Percentiles rank a stretch among this genome's conserved stretches.
Conservation (phyloP, 2,888 invertebrate genomes). For the Mesochorus sp. region DNA sequence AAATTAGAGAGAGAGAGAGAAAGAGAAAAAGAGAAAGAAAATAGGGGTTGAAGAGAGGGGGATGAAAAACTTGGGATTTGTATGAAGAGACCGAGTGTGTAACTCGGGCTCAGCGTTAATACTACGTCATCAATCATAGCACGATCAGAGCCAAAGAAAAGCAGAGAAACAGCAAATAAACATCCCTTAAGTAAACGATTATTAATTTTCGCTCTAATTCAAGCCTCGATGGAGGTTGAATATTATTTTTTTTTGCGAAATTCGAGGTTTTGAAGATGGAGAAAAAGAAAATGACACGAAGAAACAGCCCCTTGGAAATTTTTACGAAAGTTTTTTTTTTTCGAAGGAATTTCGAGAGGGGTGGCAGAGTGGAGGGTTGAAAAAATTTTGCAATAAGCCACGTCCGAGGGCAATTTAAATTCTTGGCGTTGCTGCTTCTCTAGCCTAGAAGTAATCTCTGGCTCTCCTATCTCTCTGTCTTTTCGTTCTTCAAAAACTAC, state of each 20-base stretch:
- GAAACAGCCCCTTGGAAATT: no score
- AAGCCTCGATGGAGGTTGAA: neutral
- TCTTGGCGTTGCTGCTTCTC: conserved; percentile 64
- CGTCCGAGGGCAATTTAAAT: conserved; percentile 75
- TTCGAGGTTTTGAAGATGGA: neutral
- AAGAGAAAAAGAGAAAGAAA: neutral
- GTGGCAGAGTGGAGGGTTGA: conserved; percentile 34
- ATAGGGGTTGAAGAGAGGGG: neutral
- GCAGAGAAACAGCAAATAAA: conserved; percentile 25
- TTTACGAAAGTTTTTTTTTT: no score
- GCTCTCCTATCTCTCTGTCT: conserved; percentile 30
- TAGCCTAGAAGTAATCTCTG: conserved; percentile 62
- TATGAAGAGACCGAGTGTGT: conserved; percentile 81
- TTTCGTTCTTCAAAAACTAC: conserved; percentile 38
- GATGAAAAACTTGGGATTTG: conserved; percentile 66
- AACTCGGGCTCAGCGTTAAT: conserved; percentile 79
- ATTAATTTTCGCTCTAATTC: neutral
- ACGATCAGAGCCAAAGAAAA: conserved; percentile 58
- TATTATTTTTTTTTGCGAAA: neutral
- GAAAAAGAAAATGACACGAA: no score
- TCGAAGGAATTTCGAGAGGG: conserved; percentile 50
- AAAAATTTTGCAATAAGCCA: conserved; percentile 58
- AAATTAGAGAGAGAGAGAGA: conserved; percentile 74
- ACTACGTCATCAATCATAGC: conserved; percentile 79
- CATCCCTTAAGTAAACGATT: no score